A percentile compares a stretch with the other conserved stretches of the same genome.
Evolutionary conservation across 2,888 invertebrate genomes (phyloP).

Genomic region (Scaptomyza flava): DNA sequence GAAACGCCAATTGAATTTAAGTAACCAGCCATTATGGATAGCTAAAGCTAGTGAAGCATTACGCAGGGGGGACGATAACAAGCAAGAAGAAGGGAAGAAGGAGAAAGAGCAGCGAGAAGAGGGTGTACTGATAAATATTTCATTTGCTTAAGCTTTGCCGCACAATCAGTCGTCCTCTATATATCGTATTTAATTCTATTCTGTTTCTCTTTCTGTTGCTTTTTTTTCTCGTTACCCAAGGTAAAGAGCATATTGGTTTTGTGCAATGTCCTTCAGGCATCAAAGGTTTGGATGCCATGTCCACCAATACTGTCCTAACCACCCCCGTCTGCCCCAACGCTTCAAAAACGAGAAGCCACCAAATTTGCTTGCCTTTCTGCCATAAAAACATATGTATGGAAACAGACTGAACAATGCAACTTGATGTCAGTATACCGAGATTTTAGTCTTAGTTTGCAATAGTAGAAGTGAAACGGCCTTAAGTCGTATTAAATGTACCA

Average conservation of each 20-base stretch:
- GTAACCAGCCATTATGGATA: slow-evolving; percentile 59
- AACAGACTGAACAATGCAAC: slow-evolving; percentile 7
- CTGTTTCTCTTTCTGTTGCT: slow-evolving; percentile 41
- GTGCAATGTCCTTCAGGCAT: too few relatives aligned
- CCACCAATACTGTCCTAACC: too few relatives aligned
- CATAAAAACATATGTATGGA: neutral
- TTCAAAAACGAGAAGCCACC: too few relatives aligned
- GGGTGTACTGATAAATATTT: slow-evolving; percentile 28
- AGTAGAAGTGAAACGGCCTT: slow-evolving; percentile 3
- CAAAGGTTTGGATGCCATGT: too few relatives aligned
- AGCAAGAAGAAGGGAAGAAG: neutral
- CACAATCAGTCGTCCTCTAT: slow-evolving; percentile 48
- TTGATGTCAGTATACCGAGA: slow-evolving; percentile 19
- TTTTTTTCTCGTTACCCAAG: too few relatives aligned
- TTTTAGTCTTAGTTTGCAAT: slow-evolving; percentile 16
- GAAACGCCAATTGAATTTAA: slow-evolving; percentile 79
- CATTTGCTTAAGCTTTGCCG: slow-evolving; percentile 61
- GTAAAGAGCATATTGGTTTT: too few relatives aligned
- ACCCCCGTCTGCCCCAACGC: too few relatives aligned
- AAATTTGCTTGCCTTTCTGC: neutral
- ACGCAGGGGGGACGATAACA: neutral
- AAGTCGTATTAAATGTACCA: slow-evolving; percentile 13
- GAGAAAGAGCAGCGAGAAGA: neutral
- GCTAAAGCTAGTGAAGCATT: slow-evolving; percentile 29
- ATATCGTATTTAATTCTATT: slow-evolving; percentile 45